Evolutionary conservation across 2,113 vertebrate genomes (phyloP).

Genomic region (Serinus canaria): DNA sequence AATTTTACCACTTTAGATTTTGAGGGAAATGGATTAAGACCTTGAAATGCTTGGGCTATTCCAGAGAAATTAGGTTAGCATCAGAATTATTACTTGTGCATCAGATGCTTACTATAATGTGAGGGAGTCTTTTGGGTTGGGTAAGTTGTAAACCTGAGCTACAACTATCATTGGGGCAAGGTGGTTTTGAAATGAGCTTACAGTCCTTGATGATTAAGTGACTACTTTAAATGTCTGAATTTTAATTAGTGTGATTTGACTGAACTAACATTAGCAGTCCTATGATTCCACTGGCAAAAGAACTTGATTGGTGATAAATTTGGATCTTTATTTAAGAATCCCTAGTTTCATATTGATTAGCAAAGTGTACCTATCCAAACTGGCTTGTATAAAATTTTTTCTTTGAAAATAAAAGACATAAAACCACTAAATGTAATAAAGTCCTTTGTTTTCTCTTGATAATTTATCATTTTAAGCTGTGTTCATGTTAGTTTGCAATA

Average conservation of each 20-base stretch:
- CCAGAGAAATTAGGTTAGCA: neutral
- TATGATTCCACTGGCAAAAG: neutral
- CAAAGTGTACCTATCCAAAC: neutral
- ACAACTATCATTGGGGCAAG: neutral
- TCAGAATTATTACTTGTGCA: neutral
- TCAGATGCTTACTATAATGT: neutral
- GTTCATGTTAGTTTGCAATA: neutral
- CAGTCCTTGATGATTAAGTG: neutral
- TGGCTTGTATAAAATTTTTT: neutral
- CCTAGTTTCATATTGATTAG: neutral
- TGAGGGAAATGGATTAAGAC: neutral
- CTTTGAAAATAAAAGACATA: neutral
- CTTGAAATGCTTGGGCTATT: neutral
- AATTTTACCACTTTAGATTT: neutral
- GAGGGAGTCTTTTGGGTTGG: neutral
- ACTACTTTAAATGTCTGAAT: conserved; percentile 32
- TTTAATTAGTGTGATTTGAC: conserved; percentile 17
- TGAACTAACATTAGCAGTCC: conserved; percentile 27
- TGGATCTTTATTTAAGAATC: neutral
- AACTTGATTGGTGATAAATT: conserved; percentile 16
- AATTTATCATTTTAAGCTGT: neutral
- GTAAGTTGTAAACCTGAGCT: neutral
- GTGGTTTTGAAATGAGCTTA: neutral
- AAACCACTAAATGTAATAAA: neutral
- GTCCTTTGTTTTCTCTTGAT: neutral